These are phyloP conservation scores for Zalophus californianus DNA, from an alignment of 2,797 vertebrate species.

Conservation along the genomic window DNA sequence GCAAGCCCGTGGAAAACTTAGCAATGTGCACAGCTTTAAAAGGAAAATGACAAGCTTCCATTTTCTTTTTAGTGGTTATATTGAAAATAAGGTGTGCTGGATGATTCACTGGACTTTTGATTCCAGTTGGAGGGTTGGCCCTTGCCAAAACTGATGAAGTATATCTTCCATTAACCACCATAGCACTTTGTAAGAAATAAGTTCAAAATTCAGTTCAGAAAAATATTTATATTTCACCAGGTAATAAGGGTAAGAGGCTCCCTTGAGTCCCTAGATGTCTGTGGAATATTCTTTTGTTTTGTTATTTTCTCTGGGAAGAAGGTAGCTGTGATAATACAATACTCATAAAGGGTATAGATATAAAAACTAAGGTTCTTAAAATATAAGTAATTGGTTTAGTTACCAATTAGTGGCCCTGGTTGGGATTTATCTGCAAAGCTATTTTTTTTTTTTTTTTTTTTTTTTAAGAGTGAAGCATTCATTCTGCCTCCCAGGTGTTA, in stretches of 20 bases:
- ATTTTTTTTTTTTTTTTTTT: constrained; percentile 32
- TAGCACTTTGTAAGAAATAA: neutral
- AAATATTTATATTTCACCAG: neutral
- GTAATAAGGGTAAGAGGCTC: neutral
- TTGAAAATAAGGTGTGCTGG: neutral
- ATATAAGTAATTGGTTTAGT: neutral
- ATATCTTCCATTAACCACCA: neutral
- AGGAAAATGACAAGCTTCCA: neutral
- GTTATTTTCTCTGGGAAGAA: neutral
- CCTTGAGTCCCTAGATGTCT: neutral
- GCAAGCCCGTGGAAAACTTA: constrained; percentile 6
- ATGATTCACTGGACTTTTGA: constrained; percentile 35
- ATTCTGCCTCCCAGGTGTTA: neutral
- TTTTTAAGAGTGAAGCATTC: neutral
- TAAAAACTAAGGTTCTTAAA: neutral
- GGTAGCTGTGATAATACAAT: neutral
- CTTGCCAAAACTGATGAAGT: neutral
- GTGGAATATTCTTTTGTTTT: neutral
- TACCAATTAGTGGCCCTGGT: neutral
- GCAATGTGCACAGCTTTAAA: neutral
- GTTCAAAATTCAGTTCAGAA: constrained; percentile 30
- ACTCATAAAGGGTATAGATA: neutral
- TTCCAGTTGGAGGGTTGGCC: neutral
- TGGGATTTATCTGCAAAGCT: neutral
- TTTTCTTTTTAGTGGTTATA: neutral